phyloP scores from a whole-genome alignment of 2,888 invertebrate species.

The Junonia oenone region DNA sequence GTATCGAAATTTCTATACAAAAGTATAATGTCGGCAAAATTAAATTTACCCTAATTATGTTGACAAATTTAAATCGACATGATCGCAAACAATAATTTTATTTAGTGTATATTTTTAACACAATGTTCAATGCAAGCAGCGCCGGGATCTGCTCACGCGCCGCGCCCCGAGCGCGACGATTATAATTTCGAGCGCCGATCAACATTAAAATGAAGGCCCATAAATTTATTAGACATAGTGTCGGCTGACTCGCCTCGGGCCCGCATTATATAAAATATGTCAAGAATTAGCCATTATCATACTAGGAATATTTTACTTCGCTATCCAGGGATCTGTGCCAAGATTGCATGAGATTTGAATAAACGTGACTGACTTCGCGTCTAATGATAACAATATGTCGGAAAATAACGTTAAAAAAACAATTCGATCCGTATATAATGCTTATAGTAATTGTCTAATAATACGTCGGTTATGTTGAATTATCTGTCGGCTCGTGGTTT shows the following conservation, averaged over 20 bases:
- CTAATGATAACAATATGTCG: constrained; percentile 25
- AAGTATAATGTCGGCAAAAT: too few relatives aligned
- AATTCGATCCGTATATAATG: constrained; percentile 24
- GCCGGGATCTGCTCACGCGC: constrained; percentile 38
- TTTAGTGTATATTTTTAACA: background rate
- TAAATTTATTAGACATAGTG: constrained; percentile 80
- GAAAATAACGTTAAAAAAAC: constrained; percentile 22
- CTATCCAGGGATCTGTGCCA: constrained; percentile 45
- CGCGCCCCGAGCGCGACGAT: constrained; percentile 71
- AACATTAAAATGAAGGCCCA: constrained; percentile 76
- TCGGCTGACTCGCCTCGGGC: constrained; percentile 68
- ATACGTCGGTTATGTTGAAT: constrained; percentile 22
- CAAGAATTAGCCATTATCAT: constrained; percentile 77
- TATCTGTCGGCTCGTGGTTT: constrained; percentile 17
- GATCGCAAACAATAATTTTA: background rate
- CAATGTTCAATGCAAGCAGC: constrained; percentile 1
- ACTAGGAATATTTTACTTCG: constrained; percentile 59
- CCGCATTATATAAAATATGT: constrained; percentile 76
- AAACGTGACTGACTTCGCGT: constrained; percentile 40
- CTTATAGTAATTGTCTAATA: constrained; percentile 25
- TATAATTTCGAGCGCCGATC: constrained; percentile 77
- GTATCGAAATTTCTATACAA: too few relatives aligned
- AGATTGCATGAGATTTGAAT: constrained; percentile 42
- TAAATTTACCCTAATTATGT: too few relatives aligned
- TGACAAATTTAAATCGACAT: too few relatives aligned